Evolutionary conservation across 30 jellyfish, hydroid and myxozoan species (phyloP).

Genomic region (Cassiopea andromeda): DNA sequence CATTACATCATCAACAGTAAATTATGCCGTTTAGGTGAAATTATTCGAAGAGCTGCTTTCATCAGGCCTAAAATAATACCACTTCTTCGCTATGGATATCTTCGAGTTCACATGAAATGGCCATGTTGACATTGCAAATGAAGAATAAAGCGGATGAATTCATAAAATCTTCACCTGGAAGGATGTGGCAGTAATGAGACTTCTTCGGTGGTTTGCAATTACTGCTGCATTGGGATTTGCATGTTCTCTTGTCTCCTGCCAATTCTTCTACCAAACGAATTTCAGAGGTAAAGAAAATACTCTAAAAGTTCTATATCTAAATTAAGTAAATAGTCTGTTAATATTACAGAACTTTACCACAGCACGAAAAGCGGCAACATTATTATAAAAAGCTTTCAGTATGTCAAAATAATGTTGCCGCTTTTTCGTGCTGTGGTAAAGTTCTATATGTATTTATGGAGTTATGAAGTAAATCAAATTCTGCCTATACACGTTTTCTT

Average conservation of each 20-base stretch:
- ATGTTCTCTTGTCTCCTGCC: conserved; percentile 23
- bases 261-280: conserved; percentile 8
- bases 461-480: no score
- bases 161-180: conserved; percentile 14
- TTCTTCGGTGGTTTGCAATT: conserved; percentile 47
- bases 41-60: conserved; percentile 1
- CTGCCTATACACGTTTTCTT: no score
- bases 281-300: conserved; percentile 2
- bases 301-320: no score
- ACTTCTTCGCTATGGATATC: background rate
- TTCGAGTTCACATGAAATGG: conserved; percentile 16
- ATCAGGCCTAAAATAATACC: conserved; percentile 1
- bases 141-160: conserved; percentile 12
- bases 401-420: no score
- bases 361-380: no score
- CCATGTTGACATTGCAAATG: background rate
- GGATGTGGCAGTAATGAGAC: conserved; percentile 65
- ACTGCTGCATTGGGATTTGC: conserved; percentile 59
- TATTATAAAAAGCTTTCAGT: no score
- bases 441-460: no score
- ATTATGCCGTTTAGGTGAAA: conserved; percentile 8
- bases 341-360: no score
- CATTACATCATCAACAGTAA: conserved; percentile 61
- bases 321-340: background rate
- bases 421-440: no score